Conservation (phyloP, 2,113 vertebrate genomes). For the Oxygymnocypris stewartii region DNA sequence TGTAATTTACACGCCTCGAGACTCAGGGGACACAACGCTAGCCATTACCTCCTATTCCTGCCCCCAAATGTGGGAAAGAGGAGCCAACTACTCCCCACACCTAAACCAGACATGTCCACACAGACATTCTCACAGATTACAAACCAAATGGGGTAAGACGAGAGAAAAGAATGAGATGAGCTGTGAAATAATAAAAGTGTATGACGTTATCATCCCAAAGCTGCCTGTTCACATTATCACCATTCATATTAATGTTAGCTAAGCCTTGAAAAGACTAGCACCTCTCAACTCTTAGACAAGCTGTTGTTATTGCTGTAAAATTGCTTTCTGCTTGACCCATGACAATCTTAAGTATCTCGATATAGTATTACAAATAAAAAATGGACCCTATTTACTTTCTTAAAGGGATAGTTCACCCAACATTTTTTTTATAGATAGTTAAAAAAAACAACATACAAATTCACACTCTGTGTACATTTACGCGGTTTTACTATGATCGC, state of each 20-base stretch:
- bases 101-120: slow-evolving; percentile 18
- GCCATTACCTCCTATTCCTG: slow-evolving; percentile 65
- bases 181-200: slow-evolving; percentile 17
- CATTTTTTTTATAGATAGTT: too few relatives aligned
- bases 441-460: too few relatives aligned
- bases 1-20: slow-evolving; percentile 74
- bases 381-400: not conserved
- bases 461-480: too few relatives aligned
- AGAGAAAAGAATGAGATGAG: slow-evolving; percentile 10
- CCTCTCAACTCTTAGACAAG: slow-evolving; percentile 5
- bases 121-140: slow-evolving; percentile 39
- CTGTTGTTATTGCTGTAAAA: not conserved
- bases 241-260: slow-evolving; percentile 39
- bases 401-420: not conserved
- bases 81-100: slow-evolving; percentile 55
- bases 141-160: slow-evolving; percentile 8
- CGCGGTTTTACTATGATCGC: too few relatives aligned
- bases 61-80: slow-evolving; percentile 56
- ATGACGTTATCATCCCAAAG: slow-evolving; percentile 43
- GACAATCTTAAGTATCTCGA: not conserved
- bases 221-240: slow-evolving; percentile 52
- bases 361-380: not conserved
- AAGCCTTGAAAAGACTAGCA: not conserved
- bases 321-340: not conserved
- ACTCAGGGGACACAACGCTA: slow-evolving; percentile 39